These are phyloP conservation scores for Actinia tenebrosa DNA, from an alignment of 64 coral and sea anemone genomes.

Conservation along the genomic window DNA sequence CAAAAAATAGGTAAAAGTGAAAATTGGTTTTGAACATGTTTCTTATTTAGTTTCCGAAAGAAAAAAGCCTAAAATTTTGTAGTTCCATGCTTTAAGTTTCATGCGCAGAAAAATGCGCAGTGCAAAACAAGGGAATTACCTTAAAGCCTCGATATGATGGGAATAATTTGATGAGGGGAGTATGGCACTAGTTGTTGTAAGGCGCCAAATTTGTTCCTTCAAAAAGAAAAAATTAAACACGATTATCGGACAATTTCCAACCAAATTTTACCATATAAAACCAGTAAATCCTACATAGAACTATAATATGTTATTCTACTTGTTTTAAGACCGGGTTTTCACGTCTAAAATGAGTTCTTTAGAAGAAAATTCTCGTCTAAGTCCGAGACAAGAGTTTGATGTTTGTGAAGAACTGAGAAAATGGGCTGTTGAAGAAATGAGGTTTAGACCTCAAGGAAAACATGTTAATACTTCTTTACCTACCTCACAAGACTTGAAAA, in stretches of 20 bases:
- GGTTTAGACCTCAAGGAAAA: constrained; percentile 62
- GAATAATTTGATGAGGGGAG: neutral
- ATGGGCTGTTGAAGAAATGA: constrained; percentile 74
- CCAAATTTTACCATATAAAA: neutral
- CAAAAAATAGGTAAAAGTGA: too few relatives aligned
- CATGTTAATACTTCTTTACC: constrained; percentile 42
- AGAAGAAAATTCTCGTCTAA: neutral
- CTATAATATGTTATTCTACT: neutral
- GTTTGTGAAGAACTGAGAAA: constrained; percentile 17
- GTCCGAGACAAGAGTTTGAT: neutral
- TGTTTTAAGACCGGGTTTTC: neutral
- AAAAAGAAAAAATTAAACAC: neutral
- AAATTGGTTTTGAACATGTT: too few relatives aligned
- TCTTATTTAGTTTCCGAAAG: too few relatives aligned
- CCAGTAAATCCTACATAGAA: neutral
- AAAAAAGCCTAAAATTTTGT: too few relatives aligned
- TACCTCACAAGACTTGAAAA: constrained; percentile 49
- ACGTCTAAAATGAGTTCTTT: neutral
- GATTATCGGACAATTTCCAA: neutral
- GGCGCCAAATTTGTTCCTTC: neutral
- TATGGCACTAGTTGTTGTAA: neutral
- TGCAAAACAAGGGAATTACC: too few relatives aligned
- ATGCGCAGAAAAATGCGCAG: too few relatives aligned
- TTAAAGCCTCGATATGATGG: too few relatives aligned
- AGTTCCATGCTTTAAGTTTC: too few relatives aligned